Evolutionary conservation across 2,113 vertebrate species (phyloP).

Genomic region (Lontra canadensis): DNA sequence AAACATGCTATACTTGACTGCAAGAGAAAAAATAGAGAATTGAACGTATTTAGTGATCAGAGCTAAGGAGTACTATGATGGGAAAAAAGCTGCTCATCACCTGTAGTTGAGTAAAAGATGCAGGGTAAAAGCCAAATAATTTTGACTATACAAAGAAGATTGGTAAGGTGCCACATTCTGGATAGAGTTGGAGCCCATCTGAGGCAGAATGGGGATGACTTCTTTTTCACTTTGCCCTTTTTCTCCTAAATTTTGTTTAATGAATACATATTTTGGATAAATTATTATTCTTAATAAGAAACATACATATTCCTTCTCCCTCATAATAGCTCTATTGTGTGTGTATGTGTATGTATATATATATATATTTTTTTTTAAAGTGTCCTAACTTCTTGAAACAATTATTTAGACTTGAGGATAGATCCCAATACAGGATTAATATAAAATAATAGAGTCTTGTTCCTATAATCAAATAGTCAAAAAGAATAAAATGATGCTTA

Average conservation of each 20-base stretch:
- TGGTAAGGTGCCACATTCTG: not conserved
- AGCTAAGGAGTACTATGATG: not conserved
- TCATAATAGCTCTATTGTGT: not conserved
- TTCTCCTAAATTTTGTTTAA: not conserved
- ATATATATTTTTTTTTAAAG: not conserved
- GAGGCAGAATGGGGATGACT: not conserved
- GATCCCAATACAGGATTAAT: not conserved
- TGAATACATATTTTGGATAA: not conserved
- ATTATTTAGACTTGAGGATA: not conserved
- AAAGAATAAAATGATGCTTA: not conserved
- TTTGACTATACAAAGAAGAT: not conserved
- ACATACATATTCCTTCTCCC: not conserved
- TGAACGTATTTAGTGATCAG: not conserved
- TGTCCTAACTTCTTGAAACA: not conserved
- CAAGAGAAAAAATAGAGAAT: not conserved
- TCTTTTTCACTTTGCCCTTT: not conserved
- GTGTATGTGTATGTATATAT: not conserved
- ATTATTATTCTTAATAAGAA: not conserved
- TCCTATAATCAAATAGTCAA: not conserved
- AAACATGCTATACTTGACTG: not conserved
- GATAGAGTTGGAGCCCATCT: not conserved
- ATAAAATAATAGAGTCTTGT: not conserved
- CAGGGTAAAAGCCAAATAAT: not conserved
- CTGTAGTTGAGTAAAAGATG: not conserved
- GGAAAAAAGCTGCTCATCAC: not conserved